Evolutionary conservation across 2,888 invertebrate species (phyloP).

Genomic region (Apoderus coryli): DNA sequence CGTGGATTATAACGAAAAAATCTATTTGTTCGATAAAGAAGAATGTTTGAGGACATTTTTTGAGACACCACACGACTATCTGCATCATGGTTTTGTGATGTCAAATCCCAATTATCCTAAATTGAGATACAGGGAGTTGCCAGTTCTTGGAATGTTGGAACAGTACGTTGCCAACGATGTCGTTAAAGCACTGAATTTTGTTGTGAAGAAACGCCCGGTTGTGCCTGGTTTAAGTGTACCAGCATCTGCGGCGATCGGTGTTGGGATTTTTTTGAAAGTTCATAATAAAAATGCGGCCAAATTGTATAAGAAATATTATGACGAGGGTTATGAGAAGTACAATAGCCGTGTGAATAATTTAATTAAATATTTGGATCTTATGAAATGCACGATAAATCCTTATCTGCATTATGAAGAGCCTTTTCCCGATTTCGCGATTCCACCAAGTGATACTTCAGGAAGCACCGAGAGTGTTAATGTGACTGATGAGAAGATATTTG

Average conservation of each 20-base stretch:
- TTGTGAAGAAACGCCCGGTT: constrained; percentile 41
- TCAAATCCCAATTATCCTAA: constrained; percentile 30
- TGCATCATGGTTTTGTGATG: constrained; percentile 30
- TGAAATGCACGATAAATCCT: constrained; percentile 41
- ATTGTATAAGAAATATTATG: constrained; percentile 28
- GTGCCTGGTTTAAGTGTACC: constrained; percentile 40
- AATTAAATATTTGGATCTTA: constrained; percentile 28
- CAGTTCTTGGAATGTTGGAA: constrained; percentile 44
- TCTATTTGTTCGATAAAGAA: constrained; percentile 41
- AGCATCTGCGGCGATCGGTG: constrained; percentile 38
- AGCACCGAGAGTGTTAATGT: constrained; percentile 13
- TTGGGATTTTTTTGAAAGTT: constrained; percentile 43
- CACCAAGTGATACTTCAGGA: constrained; percentile 8
- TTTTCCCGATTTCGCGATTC: constrained; percentile 20
- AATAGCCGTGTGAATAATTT: constrained; percentile 23
- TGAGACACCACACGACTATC: constrained; percentile 35
- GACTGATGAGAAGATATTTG: constrained; percentile 12
- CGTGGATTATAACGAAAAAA: constrained; percentile 34
- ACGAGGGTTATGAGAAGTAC: constrained; percentile 31
- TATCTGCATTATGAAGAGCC: constrained; percentile 35
- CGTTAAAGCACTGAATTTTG: constrained; percentile 38
- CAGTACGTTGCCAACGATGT: constrained; percentile 41
- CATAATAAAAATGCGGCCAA: constrained; percentile 31
- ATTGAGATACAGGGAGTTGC: constrained; percentile 36
- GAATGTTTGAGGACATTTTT: constrained; percentile 40